Evolutionary conservation across 2,888 invertebrate genomes (phyloP), one percentile per base, ranked within the genome.

Genomic region (Rugalucina vietnamica): DNA sequence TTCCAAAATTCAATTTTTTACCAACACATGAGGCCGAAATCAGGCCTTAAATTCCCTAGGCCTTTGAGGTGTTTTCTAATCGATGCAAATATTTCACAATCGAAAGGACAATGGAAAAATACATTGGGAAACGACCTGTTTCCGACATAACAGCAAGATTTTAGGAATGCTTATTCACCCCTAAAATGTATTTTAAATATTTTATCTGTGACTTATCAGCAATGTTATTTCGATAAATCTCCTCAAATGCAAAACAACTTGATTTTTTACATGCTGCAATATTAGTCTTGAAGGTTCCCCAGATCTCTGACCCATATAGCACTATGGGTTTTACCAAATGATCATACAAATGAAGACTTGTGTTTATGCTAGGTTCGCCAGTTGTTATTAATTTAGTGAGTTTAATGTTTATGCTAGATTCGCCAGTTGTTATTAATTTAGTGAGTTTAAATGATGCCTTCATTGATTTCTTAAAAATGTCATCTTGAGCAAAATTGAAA

Each of bases 201-300:
- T 21, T 54, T 54, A 54, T 54, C 21, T 54, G 54, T 12, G 54
- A 54, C 54, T 54, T 18, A 14, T 43, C 18, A 12, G 34, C 12
- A 34, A 34, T 65, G 24, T 65, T 65, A 65, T 65, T 65, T 65
- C 21, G 32, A 18, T 65, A 65, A 65, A 65, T 34, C 65, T 65
- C 65, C 21, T 65, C 65, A 34, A 65, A 34, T 34, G 34, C 21
- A 65, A 54, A 65, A 65, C 34, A 65, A 34, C 65, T 34, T 10
- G 3, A 21, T 32, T 18, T 65, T 18, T 54, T 54, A 54, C 54
- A 54, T 54, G 54, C 21, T 18, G 54, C 54, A 21, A 4, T 54
- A 54, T 54, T 65, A 34, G 65, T 65, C 34, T 65, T 65, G 32
- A 34, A 34, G 4, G 34, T 18, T 4, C 65, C 65, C 65, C 65